phyloP scores from a whole-genome alignment of 2,888 invertebrate genomes.

The Ochlodes sylvanus region DNA sequence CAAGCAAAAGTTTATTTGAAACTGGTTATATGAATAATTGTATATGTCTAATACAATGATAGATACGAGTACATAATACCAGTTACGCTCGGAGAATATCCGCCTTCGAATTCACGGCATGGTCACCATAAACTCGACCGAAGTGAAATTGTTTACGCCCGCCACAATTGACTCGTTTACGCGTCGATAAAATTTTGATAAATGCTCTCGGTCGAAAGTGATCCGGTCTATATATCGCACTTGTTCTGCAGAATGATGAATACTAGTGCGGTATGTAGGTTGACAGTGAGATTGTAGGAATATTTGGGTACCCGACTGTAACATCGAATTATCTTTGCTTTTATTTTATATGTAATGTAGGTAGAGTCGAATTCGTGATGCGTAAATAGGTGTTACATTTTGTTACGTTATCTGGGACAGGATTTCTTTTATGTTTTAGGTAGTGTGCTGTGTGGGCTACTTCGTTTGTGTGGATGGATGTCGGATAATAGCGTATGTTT shows the following conservation, averaged over 20 bases:
- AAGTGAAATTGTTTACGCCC: conserved; percentile 28
- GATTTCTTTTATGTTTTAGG: neutral
- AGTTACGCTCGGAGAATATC: neutral
- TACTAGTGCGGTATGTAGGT: conserved; percentile 23
- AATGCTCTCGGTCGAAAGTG: conserved; percentile 32
- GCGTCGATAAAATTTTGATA: conserved; percentile 34
- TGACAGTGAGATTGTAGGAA: conserved; percentile 15
- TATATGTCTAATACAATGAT: neutral
- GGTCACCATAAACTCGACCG: conserved; percentile 3
- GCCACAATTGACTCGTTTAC: conserved; percentile 34
- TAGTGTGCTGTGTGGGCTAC: no score
- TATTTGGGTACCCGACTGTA: conserved; percentile 8
- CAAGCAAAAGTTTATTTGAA: no score
- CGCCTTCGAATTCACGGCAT: neutral
- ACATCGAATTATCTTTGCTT: neutral
- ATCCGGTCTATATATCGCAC: conserved; percentile 32
- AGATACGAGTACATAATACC: neutral
- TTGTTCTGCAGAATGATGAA: conserved; percentile 15
- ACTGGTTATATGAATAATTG: no score
- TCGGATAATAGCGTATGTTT: no score
- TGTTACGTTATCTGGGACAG: neutral
- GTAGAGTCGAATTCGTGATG: neutral
- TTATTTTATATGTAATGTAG: neutral
- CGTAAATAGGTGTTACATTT: conserved; percentile 4
- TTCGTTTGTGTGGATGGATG: no score